Evolutionary conservation across 2,113 vertebrate species (phyloP), one percentile per base, ranked within the genome.

Genomic region (Coptodon rendalli): DNA sequence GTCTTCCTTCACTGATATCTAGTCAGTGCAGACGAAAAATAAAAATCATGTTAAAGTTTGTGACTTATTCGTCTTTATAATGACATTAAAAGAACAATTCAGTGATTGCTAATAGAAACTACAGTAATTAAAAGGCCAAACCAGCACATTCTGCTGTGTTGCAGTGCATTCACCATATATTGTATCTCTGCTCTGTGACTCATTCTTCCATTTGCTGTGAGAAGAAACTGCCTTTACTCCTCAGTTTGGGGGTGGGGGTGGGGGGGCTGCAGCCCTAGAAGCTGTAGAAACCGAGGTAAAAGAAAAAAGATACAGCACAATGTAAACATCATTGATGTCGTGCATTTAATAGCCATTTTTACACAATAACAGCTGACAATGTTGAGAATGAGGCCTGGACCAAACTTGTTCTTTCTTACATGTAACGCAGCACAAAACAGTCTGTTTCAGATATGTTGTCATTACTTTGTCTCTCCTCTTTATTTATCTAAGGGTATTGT

Each of bases 11-110:
- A 73, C 3, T 73, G 0, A n/a, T n/a, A n/a, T 73, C 22, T 17
- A 48, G 0, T 9, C 17, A 3, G 61, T 1, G 12, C 66, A 43
- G 19, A 2, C 1, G 0, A 68, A 68, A 40, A 68, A 36, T 66
- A 45, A 16, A 43, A 71, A 0, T 45, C 68, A 29, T 11, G 14
- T 48, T 29, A 27, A 73, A 29, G 22, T 48, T 29, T 73, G 22
- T 48, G 22, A 27, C 13, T 45, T 5, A 0, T 73, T 45, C 22
- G 17, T 27, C 14, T 73, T 17, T 17, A 14, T 29, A 43, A 45
- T 50, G 43, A 50, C 27, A 2, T 31, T 78, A 29, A 76, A 7
- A 10, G 9, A 1, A 1, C 24, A 29, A 29, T 76, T 45, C 22
- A 50, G 10, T 5, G 1, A 19, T 8, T 31, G 43, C 71, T 8